A percentile compares a stretch with the other conserved stretches of the same genome.
These are phyloP conservation scores for Coccyzus lansbergi DNA, from an alignment of 2,797 vertebrate genomes.

Conservation along the genomic window DNA sequence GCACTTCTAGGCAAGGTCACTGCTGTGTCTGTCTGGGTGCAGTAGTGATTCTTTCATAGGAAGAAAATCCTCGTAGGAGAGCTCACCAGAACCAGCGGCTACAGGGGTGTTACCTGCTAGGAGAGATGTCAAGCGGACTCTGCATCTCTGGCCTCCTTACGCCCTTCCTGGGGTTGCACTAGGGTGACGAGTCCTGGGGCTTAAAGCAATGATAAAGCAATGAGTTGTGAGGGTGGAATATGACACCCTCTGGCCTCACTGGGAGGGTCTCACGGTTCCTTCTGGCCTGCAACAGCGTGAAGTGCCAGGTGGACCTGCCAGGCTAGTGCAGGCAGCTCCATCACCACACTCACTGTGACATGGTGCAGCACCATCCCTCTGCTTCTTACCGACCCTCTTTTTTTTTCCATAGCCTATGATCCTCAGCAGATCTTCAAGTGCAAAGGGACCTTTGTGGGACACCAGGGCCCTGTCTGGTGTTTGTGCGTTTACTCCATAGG, in stretches of 20 bases:
- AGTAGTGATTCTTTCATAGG: neutral
- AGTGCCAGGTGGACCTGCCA: neutral
- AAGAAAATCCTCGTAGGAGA: neutral
- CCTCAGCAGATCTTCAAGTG: slow-evolving; percentile 99
- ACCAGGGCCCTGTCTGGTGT: slow-evolving; percentile 98
- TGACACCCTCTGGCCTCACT: neutral
- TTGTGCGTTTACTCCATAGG: slow-evolving; percentile 98
- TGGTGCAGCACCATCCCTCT: neutral
- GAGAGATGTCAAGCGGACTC: neutral
- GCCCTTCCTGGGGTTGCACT: neutral
- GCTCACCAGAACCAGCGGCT: neutral
- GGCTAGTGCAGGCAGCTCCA: neutral
- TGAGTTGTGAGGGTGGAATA: neutral
- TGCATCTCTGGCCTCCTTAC: neutral
- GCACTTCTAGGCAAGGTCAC: neutral
- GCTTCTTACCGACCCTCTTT: neutral
- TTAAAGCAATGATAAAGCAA: neutral
- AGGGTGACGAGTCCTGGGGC: neutral
- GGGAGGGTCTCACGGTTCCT: neutral
- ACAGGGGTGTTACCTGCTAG: neutral
- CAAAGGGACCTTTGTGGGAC: slow-evolving; percentile 97
- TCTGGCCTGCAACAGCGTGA: neutral
- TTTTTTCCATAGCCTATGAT: slow-evolving; percentile 87
- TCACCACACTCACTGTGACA: fast-evolving
- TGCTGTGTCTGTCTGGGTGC: neutral